A percentile compares a stretch with the other conserved stretches of the same genome.
These are phyloP conservation scores for Trachelus stipa DNA, from an alignment of 2,888 invertebrate genomes.

Conservation along the genomic window DNA sequence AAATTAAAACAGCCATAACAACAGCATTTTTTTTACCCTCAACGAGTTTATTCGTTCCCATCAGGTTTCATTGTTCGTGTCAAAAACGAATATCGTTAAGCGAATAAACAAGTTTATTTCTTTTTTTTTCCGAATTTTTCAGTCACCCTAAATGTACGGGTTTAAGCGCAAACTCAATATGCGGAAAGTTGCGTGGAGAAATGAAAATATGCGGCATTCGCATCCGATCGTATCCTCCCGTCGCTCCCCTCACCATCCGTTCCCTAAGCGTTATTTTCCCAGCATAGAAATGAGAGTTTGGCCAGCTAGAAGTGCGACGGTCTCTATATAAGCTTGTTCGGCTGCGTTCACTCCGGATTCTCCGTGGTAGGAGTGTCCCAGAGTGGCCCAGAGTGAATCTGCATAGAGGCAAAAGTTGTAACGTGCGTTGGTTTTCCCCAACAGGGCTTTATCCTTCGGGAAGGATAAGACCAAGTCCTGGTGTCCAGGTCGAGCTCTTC, in stretches of 20 bases:
- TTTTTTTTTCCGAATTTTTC: neutral
- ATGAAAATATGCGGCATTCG: neutral
- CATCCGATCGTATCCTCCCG: neutral
- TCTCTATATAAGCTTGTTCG: neutral
- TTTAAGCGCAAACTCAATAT: neutral
- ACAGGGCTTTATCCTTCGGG: neutral
- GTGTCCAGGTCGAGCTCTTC: neutral
- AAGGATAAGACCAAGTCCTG: neutral
- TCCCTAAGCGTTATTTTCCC: neutral
- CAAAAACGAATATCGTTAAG: neutral
- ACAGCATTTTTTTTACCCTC: neutral
- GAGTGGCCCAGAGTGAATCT: constrained; percentile 41
- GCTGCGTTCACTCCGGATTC: neutral
- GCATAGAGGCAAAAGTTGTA: constrained; percentile 45
- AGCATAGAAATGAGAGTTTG: neutral
- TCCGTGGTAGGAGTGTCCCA: constrained; percentile 16
- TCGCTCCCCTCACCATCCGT: neutral
- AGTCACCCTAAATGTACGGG: neutral
- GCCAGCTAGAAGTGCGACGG: neutral
- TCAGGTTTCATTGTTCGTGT: neutral
- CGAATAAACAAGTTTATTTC: neutral
- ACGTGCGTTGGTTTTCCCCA: constrained; percentile 8
- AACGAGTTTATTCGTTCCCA: neutral
- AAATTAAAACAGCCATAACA: neutral
- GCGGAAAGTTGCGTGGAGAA: neutral